Base-by-base conservation (phyloP, 2,888 invertebrate genomes). In the Liodrosophila aerea region DNA sequence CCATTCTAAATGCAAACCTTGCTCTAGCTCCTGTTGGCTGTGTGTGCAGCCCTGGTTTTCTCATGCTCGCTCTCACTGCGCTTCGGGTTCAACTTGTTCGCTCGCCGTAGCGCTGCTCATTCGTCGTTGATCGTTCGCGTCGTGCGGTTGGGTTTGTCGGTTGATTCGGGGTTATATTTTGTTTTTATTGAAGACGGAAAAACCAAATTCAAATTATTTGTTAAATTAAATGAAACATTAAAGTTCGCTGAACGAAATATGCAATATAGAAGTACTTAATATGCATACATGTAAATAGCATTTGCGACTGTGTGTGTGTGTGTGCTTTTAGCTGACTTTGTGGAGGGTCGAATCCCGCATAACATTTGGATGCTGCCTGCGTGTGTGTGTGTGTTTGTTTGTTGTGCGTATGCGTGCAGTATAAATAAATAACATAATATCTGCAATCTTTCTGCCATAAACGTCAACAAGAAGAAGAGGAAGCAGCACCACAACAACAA, bases 361-460 rank as follows among this genome's bases (percentile, higher is more conserved):
- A 65, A 70, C 58, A 76, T 73, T 80, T 76, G 65, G 65, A 76
- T 76, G 70, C 74, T 65, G 15, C n/a, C 2, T 46, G 34, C 34
- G 37, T 41, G 50, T 22, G 39, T 34, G 43, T 13, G 13, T 34
- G 39, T 34, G 12, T 37, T 46, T 15, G 43, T 18, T 37, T 40
- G 46, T 54, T 40, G 50, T 61, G 45, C 34, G 51, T 41, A 30
- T 52, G 62, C 64, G 47, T 59, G 72, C 46, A 82, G 56, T 82
- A 78, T 72, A 76, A 83, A 77, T 77, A 77, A 77, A 77, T 77
- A 82, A 75, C 46, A 75, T 72, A 78, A 77, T 77, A 83, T 83
- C 81, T 80, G 83, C 77, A 77, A 76, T 80, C 73, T 66, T 66
- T 70, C n/a, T 12, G 54, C 52, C 58, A 61, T 73, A 63, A 73